Conservation (phyloP, 2,888 invertebrate genomes). For the Helicoverpa assulta region DNA sequence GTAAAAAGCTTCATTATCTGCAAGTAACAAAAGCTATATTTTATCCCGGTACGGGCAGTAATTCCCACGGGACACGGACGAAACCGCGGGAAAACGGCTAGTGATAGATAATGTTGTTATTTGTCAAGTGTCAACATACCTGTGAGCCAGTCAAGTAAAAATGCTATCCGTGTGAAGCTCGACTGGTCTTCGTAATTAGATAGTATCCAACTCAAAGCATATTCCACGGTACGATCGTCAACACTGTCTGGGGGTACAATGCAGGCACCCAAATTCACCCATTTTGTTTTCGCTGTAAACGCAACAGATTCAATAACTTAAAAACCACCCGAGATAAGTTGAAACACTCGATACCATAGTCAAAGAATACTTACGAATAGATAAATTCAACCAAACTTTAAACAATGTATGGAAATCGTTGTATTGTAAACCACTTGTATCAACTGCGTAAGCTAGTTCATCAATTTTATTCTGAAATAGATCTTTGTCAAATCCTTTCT, state of each 20-base stretch:
- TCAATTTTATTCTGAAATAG: slow-evolving; percentile 83
- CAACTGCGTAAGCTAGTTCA: slow-evolving; percentile 78
- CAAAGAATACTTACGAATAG: slow-evolving; percentile 80
- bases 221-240: slow-evolving; percentile 78
- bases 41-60: no score
- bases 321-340: background rate
- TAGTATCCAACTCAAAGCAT: slow-evolving; percentile 83
- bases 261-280: slow-evolving; percentile 82
- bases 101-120: background rate
- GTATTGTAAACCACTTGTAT: slow-evolving; percentile 77
- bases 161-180: slow-evolving; percentile 77
- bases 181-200: slow-evolving; percentile 75
- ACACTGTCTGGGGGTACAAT: slow-evolving; percentile 81
- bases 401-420: slow-evolving; percentile 84
- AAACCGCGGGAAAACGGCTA: no score
- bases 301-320: slow-evolving; percentile 4
- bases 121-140: slow-evolving; percentile 67
- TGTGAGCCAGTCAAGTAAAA: slow-evolving; percentile 85
- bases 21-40: no score
- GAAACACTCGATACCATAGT: background rate
- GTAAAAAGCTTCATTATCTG: no score
- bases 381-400: slow-evolving; percentile 86
- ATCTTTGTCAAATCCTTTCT: slow-evolving; percentile 85
- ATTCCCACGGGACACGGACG: no score
- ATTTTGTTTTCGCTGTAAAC: slow-evolving; percentile 83